Base-by-base conservation (phyloP, 2,113 vertebrate species). In the Cyanistes caeruleus region DNA sequence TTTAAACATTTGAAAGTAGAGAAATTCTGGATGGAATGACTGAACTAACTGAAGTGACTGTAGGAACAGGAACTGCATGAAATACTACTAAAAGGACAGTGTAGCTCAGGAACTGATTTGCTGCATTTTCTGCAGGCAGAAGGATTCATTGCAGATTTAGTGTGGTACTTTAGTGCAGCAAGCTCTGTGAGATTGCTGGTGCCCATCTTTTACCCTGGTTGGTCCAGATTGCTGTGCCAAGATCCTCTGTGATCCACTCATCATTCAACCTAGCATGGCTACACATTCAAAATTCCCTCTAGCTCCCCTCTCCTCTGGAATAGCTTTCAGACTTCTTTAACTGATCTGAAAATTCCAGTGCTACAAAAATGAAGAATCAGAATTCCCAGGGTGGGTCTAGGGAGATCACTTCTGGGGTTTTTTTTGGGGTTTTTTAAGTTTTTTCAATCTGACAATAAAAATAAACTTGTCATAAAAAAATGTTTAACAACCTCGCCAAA, bases 291-390 rank as follows among this genome's bases (percentile, higher is more conserved):
- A 77, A 60, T 69, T 82, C 4, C 7, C 12, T 46, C 12, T 14
- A 69, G 7, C 3, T 49, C 16, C 4, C 0, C 3, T 3, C 4
- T 23, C 11, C 13, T 15, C 5, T 19, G 62, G 56, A 76, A 46
- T 2, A 85, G 7, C 5, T 88, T 90, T 86, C 17, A 67, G 28
- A 31, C 5, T 83, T 67, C 21, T 75, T 85, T 59, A 76, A 43
- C 15, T 75, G 25, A 72, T 55, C 12, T 89, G 44, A 80, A 59
- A 52, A 43, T 73, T 89, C 4, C 7, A 21, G 10, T 41, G 7
- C 5, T 63, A 63, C 39, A 84, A 5, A 73, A n/a, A 43, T 39
- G 10, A 59, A 73, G 28, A 87, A 84, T 51, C 59, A 33, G 1
- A 28, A 33, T 64, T 64, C 64, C 76, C 3, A 7, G 9, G 4